Conservation (phyloP, 2,888 invertebrate genomes). For the Chaitophorus viminalis region DNA sequence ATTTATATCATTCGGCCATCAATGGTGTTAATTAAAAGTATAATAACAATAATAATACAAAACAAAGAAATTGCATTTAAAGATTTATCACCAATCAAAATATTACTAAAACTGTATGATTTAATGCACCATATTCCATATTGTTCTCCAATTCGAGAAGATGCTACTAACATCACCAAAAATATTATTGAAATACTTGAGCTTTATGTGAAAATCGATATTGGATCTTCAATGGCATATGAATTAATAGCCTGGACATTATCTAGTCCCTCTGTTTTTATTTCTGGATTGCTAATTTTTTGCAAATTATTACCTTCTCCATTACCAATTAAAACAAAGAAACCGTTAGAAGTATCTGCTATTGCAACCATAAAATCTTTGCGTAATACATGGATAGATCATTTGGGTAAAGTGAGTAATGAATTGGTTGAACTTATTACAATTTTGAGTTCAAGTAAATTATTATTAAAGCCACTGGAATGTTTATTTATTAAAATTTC, state of each 20-base stretch:
- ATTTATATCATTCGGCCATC: constrained; percentile 82
- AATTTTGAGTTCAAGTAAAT: constrained; percentile 67
- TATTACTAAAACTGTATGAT: constrained; percentile 84
- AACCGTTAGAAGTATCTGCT: constrained; percentile 76
- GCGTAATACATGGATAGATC: constrained; percentile 93
- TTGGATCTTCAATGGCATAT: constrained; percentile 92
- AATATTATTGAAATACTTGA: constrained; percentile 85
- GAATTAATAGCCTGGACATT: constrained; percentile 85
- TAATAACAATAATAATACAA: constrained; percentile 82
- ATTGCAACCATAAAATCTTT: constrained; percentile 80
- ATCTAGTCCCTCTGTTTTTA: constrained; percentile 74
- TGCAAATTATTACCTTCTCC: constrained; percentile 89
- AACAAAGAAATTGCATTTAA: constrained; percentile 84
- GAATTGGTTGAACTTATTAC: constrained; percentile 67
- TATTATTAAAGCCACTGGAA: constrained; percentile 80
- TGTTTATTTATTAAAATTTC: constrained; percentile 91
- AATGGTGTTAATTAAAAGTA: constrained; percentile 81
- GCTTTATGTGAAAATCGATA: constrained; percentile 76
- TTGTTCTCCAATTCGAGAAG: constrained; percentile 72
- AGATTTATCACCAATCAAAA: constrained; percentile 84
- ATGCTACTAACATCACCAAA: constrained; percentile 76
- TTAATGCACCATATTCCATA: constrained; percentile 82
- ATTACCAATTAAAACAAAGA: constrained; percentile 81
- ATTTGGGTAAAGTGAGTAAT: constrained; percentile 82
- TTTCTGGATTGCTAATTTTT: constrained; percentile 83